Conservation (phyloP, 2,797 vertebrate genomes). For the Poecilia wingei region DNA sequence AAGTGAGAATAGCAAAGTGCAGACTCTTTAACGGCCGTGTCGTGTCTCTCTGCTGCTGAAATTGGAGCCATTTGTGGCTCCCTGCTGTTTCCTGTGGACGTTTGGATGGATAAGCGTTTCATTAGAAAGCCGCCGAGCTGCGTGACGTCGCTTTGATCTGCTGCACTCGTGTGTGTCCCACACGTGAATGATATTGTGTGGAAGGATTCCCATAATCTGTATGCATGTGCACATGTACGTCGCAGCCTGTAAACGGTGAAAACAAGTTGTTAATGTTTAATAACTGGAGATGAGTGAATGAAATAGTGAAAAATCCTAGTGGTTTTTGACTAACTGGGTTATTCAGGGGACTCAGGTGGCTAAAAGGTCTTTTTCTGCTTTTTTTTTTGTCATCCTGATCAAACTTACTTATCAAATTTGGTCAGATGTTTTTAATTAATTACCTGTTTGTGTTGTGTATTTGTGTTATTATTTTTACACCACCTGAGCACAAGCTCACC, state of each 20-base stretch:
- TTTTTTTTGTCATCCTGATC: conserved; percentile 58
- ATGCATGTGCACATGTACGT: conserved; percentile 17
- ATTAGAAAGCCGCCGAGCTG: conserved; percentile 45
- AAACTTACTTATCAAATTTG: conserved; percentile 53
- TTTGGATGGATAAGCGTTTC: conserved; percentile 55
- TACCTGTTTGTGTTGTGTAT: too few species aligned
- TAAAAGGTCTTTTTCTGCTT: conserved; percentile 29
- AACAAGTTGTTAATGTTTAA: conserved; percentile 70
- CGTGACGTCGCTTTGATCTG: conserved; percentile 64
- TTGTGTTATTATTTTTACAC: too few species aligned
- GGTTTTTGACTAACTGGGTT: conserved; percentile 28
- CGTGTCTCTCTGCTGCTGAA: conserved; percentile 13
- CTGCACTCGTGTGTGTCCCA: conserved; percentile 12
- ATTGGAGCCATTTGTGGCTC: conserved; percentile 23
- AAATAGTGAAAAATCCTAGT: conserved; percentile 41
- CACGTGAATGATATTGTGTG: conserved; percentile 15
- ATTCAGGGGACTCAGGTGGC: not conserved
- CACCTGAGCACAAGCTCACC: not conserved
- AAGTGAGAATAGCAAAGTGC: not conserved
- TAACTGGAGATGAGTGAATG: conserved; percentile 64
- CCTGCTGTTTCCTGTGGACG: conserved; percentile 38
- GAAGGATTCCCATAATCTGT: conserved; percentile 31
- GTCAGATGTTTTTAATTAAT: conserved; percentile 14
- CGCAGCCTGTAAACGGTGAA: conserved; percentile 54
- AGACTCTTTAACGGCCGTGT: not conserved